Conservation (phyloP, 2,888 invertebrate genomes). For the Yponomeuta sedellus region DNA sequence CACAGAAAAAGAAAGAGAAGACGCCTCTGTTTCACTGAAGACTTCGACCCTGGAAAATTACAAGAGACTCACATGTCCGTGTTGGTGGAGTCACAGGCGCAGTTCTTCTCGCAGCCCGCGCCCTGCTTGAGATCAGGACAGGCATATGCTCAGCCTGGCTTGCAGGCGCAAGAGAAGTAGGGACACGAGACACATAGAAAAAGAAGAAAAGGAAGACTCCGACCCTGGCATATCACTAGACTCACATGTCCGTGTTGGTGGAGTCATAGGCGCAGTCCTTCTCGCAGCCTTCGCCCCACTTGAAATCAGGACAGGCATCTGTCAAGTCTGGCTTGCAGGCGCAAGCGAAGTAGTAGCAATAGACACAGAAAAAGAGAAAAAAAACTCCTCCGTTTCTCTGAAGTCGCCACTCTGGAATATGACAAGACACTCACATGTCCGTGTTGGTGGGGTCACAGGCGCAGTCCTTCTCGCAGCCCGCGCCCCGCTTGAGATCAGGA, state of each 20-base stretch:
- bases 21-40: neutral
- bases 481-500: neutral
- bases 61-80: neutral
- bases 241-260: neutral
- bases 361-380: neutral
- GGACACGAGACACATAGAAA: too few species aligned
- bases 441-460: neutral
- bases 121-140: neutral
- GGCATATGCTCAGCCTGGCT: too few species aligned
- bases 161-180: too few species aligned
- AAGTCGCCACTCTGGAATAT: too few species aligned
- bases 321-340: conserved; percentile 85
- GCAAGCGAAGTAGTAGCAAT: conserved; percentile 59
- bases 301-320: conserved; percentile 81
- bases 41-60: too few species aligned
- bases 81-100: neutral
- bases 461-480: conserved; percentile 5
- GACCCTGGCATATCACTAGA: neutral
- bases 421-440: neutral
- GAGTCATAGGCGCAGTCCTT: conserved; percentile 78
- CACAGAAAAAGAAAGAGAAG: neutral
- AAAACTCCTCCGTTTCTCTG: neutral
- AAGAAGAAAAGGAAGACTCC: too few species aligned
- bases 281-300: conserved; percentile 82
- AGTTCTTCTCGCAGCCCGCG: neutral